phyloP scores from a whole-genome alignment of 1,140 invertebrate genomes.

The Drosophila funebris region DNA sequence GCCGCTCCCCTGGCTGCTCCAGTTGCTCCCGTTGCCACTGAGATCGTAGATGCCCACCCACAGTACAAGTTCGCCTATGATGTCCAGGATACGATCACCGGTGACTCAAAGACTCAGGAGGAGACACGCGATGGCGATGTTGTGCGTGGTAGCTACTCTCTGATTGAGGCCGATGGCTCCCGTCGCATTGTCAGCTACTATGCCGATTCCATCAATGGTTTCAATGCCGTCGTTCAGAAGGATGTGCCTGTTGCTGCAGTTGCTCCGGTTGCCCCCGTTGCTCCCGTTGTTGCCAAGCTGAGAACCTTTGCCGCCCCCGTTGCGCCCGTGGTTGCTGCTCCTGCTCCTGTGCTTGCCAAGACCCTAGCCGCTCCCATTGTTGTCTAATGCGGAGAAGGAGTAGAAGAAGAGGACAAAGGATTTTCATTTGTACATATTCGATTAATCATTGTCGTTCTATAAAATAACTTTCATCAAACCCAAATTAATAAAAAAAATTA shows the following conservation, averaged over 20 bases:
- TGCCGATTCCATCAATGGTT: conserved; percentile 85
- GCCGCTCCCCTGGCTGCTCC: conserved; percentile 41
- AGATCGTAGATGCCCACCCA: conserved; percentile 85
- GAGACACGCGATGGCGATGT: conserved; percentile 86
- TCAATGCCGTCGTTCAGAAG: conserved; percentile 86
- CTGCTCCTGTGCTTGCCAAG: conserved; percentile 66
- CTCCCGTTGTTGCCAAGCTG: conserved; percentile 69
- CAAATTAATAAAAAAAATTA: conserved; percentile 61
- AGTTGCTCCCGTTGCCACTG: conserved; percentile 56
- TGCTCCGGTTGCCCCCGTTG: conserved; percentile 67
- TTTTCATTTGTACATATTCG: conserved; percentile 83
- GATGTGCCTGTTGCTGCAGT: conserved; percentile 84
- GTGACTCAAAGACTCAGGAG: conserved; percentile 86
- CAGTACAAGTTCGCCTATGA: conserved; percentile 86
- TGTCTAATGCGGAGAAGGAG: conserved; percentile 42
- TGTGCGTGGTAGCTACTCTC: conserved; percentile 86
- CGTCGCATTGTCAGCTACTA: conserved; percentile 85
- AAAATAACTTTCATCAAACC: conserved; percentile 74
- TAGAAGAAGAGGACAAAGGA: conserved; percentile 52
- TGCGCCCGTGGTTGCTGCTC: conserved; percentile 57
- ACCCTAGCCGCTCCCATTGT: conserved; percentile 69
- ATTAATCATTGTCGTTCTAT: conserved; percentile 80
- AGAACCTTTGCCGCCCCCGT: conserved; percentile 52
- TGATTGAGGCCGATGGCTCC: conserved; percentile 86
- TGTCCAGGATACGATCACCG: conserved; percentile 85